Percentiles rank a stretch among this genome's conserved stretches.
phyloP scores from a whole-genome alignment of 2,888 invertebrate genomes.

The Hesperia comma region DNA sequence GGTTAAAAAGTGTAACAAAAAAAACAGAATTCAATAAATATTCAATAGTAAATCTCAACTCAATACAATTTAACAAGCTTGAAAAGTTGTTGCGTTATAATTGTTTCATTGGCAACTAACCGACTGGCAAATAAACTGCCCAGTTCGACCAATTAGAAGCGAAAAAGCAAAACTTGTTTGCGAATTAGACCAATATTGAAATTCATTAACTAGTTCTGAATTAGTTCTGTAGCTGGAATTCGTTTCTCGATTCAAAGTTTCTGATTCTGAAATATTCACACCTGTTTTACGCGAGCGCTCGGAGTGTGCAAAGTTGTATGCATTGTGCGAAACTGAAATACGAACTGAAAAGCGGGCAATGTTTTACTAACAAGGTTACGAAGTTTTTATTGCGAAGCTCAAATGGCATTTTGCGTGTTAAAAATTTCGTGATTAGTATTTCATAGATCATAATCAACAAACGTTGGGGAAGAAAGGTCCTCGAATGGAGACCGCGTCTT shows the following conservation, averaged over 20 bases:
- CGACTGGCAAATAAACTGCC: neutral
- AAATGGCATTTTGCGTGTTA: neutral
- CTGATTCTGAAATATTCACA: slow-evolving; percentile 21
- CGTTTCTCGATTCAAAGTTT: slow-evolving; percentile 12
- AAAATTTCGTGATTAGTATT: too few relatives aligned
- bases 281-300: slow-evolving; percentile 17
- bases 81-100: slow-evolving; percentile 1
- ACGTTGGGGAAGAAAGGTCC: too few relatives aligned
- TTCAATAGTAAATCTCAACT: too few relatives aligned
- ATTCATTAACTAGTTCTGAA: slow-evolving; percentile 11
- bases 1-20: too few relatives aligned
- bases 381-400: slow-evolving; percentile 5
- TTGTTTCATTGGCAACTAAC: slow-evolving; percentile 4
- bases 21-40: too few relatives aligned
- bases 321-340: slow-evolving; percentile 5
- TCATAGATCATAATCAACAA: neutral
- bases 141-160: slow-evolving; percentile 8
- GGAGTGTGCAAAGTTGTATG: slow-evolving; percentile 10
- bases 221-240: slow-evolving; percentile 6
- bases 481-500: too few relatives aligned
- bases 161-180: slow-evolving; percentile 14
- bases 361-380: slow-evolving; percentile 5
- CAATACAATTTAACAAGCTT: too few relatives aligned
- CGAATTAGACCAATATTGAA: slow-evolving; percentile 15
- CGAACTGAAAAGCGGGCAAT: slow-evolving; percentile 3